Evolutionary conservation across 1,140 invertebrate genomes (phyloP), one percentile per base, ranked within the genome.

Genomic region (Drosophila pseudoananassae): DNA sequence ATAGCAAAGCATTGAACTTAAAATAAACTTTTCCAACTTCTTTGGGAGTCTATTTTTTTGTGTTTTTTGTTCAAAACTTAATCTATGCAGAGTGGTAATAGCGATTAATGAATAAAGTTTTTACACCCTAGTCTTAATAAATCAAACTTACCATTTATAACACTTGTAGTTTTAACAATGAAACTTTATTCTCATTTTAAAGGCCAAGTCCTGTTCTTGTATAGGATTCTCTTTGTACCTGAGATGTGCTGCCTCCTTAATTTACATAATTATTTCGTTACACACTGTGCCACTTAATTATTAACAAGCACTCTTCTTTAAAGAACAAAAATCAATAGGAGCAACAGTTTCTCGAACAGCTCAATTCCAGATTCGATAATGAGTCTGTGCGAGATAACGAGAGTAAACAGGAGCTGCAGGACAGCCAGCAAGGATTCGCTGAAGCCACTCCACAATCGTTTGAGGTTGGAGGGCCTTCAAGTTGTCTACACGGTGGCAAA

Each of bases 371-470:
- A 7, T 4, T 15, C 14, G 17, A 56, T 69, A 69, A 69, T 69
- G 38, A 65, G 15, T 25, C 33, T 33, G 12, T 8, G 33, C 51
- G 10, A 29, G 17, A 66, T 38, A 38, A 45, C 9, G 20, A 51
- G 49, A 15, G 31, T 36, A 29, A 27, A 14, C 38, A 29, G 17
- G 20, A 25, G 8, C 36, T 8, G 20, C 1, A 12, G 5, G 27
- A 5, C n/a, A 40, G 25, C 8, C 25, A 36, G 14, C 14, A 40
- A 55, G 33, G 14, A n/a, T 8, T 68, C 23, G 15, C 31, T 8
- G 14, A 10, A 15, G 27, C 31, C 49, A 47, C 46, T 31, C 65
- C 65, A 54, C 65, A 68, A 31, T 56, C 17, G 63, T 69, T 25
- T 69, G 51, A 8, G 53, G 51, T 61, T 52, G 20, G 58, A 38